A percentile compares a stretch with the other conserved stretches of the same genome.
Conservation (phyloP, 2,797 vertebrate species). For the Peromyscus eremicus region DNA sequence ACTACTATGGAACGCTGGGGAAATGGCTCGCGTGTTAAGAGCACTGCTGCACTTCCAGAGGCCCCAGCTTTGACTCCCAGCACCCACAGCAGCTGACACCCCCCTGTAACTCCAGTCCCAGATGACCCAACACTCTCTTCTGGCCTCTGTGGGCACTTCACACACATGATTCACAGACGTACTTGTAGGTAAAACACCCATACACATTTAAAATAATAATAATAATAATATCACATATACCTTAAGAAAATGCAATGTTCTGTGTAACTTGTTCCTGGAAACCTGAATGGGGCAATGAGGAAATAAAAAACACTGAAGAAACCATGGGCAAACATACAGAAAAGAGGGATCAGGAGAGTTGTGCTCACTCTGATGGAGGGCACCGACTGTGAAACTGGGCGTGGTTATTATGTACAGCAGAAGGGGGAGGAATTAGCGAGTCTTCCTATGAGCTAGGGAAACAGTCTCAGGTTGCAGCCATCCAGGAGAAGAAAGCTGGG, state of each 20-base stretch:
- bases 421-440: background rate
- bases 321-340: background rate
- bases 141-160: background rate
- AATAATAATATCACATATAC: background rate
- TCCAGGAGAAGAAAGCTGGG: too few species aligned
- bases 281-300: background rate
- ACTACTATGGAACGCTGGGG: background rate
- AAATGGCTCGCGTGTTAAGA: background rate
- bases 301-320: background rate
- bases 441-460: background rate
- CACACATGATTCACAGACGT: background rate
- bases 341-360: background rate
- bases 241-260: background rate
- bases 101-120: background rate
- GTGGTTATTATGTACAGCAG: too few species aligned
- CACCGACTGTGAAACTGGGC: background rate
- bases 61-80: background rate
- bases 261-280: background rate
- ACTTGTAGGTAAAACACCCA: background rate
- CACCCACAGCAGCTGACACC: background rate
- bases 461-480: background rate
- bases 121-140: background rate
- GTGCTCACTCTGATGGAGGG: background rate
- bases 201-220: background rate
- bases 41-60: background rate